Evolutionary conservation across 92 coral and sea anemone species (phyloP).

Genomic region (Anthopleura xanthogrammica): DNA sequence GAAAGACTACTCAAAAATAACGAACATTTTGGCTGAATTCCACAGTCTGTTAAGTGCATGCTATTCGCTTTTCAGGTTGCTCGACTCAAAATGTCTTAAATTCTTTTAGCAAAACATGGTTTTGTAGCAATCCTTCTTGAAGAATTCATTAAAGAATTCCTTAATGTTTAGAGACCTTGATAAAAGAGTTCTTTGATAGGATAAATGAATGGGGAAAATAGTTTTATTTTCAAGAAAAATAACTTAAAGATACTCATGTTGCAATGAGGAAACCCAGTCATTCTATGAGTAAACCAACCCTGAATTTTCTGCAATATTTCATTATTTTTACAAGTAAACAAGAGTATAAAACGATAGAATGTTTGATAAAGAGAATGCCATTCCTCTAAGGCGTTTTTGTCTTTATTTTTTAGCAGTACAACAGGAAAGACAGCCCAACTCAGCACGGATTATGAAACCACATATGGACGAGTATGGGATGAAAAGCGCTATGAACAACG

Average conservation of each 20-base stretch:
- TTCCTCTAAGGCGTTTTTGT: not conserved
- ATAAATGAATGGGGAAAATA: too few relatives aligned
- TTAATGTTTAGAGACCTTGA: not conserved
- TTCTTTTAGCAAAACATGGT: not conserved
- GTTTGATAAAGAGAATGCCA: not conserved
- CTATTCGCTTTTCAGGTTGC: too few relatives aligned
- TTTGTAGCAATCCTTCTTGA: not conserved
- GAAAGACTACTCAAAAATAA: not conserved
- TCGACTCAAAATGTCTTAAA: not conserved
- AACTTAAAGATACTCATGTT: too few relatives aligned
- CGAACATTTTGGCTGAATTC: not conserved
- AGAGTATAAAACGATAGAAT: too few relatives aligned
- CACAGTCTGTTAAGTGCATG: too few relatives aligned
- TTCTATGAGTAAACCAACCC: too few relatives aligned
- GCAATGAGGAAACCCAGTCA: too few relatives aligned
- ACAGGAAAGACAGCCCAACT: slow-evolving; percentile 96
- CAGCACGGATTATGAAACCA: slow-evolving; percentile 85
- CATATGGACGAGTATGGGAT: slow-evolving; percentile 77
- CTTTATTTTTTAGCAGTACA: slow-evolving; percentile 75
- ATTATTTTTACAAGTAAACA: too few relatives aligned
- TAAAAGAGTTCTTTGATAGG: too few relatives aligned
- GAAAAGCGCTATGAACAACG: slow-evolving; percentile 73
- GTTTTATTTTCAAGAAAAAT: too few relatives aligned
- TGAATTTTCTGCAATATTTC: too few relatives aligned
- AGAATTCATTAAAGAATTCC: not conserved